Evolutionary conservation across 2,113 vertebrate species (phyloP), one percentile per base, ranked within the genome.

Genomic region (Thunnus thynnus): DNA sequence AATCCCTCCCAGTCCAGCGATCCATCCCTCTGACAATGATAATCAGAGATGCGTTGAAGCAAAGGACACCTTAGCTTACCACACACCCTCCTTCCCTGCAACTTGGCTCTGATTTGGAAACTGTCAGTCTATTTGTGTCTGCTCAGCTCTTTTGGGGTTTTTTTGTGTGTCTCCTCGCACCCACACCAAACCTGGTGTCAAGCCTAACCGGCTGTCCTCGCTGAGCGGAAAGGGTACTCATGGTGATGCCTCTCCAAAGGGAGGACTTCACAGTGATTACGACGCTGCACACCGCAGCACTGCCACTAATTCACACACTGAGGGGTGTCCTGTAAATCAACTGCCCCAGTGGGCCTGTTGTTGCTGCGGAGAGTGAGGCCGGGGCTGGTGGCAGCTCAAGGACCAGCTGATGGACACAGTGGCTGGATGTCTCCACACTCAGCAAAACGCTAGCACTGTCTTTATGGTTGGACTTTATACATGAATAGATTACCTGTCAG

Each of bases 291-390:
- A 64, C 86, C 22, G 30, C 80, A 72, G 58, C 75, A 57, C 17
- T 32, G 76, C 78, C 30, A 58, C 86, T 91, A 78, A 92, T 80
- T 92, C 86, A 80, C 77, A 80, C 76, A 57, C 57, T 72, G 66
- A 81, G 72, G 52, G 84, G 61, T 74, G 85, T 87, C 82, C 81
- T 65, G 86, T 89, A 89, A 91, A 91, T 94, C 86, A 85, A 47
- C 27, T 4, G 17, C 48, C 73, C 66, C 69, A 2, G 64, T 18
- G 65, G 78, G 64, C 74, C 41, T 2, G 36, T 22, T 47, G 87
- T 63, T 20, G 83, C 68, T 18, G 74, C 22, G 10, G 25, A 25
- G 75, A 63, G 56, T 5, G 14, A 61, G 69, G 63, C 76, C 12
- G 46, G 48, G 64, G 69, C 70, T 55, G 46, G 48, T 83, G 90